A percentile compares a stretch with the other conserved stretches of the same genome.
phyloP scores from a whole-genome alignment of 1,140 invertebrate species.

The Caligus rogercresseyi region DNA sequence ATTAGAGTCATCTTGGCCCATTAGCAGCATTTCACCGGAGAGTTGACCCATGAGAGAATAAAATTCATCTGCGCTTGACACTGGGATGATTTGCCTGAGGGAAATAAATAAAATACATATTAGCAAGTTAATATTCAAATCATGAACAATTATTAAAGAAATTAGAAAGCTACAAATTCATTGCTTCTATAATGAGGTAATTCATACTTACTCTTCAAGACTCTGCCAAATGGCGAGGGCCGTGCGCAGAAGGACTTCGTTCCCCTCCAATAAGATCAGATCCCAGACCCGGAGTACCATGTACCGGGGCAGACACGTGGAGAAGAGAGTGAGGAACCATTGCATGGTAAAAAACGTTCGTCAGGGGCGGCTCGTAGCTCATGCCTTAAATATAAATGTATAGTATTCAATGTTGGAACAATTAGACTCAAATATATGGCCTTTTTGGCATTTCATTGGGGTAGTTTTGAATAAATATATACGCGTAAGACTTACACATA shows the following conservation, averaged over 20 bases:
- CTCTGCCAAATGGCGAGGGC: constrained; percentile 85
- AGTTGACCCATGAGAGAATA: constrained; percentile 88
- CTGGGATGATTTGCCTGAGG: constrained; percentile 57
- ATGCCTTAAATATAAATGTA: constrained; percentile 38
- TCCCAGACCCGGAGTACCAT: constrained; percentile 86
- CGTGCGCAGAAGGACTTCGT: constrained; percentile 73
- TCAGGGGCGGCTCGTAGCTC: constrained; percentile 80
- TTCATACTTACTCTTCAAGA: constrained; percentile 55
- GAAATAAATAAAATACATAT: constrained; percentile 21
- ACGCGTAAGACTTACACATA: no score
- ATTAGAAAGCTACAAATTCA: no score
- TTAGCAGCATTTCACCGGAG: constrained; percentile 61
- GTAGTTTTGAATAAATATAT: no score
- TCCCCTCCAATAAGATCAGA: constrained; percentile 82
- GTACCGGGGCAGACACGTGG: constrained; percentile 78
- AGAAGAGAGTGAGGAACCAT: constrained; percentile 94
- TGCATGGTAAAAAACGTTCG: constrained; percentile 98
- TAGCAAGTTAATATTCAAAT: no score
- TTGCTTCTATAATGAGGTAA: neutral
- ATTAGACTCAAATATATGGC: no score
- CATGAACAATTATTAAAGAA: no score
- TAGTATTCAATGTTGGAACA: no score
- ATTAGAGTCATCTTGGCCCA: constrained; percentile 62
- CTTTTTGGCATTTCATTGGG: no score
- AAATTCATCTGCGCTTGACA: constrained; percentile 80